phyloP scores from a whole-genome alignment of 2,797 vertebrate species.

The Mus spretus region DNA sequence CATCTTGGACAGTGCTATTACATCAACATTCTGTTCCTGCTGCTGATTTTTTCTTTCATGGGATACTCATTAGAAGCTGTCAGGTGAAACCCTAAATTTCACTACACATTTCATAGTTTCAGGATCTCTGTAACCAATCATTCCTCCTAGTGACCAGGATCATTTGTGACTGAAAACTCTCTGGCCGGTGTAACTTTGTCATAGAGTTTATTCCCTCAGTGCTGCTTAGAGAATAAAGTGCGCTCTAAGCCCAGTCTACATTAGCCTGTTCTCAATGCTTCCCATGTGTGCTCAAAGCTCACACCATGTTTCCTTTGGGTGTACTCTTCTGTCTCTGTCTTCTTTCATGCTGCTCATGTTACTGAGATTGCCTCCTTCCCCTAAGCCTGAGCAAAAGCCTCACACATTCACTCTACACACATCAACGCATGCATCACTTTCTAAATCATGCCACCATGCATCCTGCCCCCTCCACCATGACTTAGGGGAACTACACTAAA shows the following conservation, averaged over 20 bases:
- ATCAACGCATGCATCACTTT: neutral
- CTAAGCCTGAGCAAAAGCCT: neutral
- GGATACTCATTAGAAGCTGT: neutral
- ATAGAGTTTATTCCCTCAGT: neutral
- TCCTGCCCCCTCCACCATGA: neutral
- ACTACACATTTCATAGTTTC: neutral
- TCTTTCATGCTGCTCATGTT: neutral
- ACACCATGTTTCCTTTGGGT: neutral
- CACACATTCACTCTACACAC: neutral
- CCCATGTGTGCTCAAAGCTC: neutral
- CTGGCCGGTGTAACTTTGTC: neutral
- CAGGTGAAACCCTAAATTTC: neutral
- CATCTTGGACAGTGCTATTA: neutral
- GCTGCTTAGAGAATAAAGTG: neutral
- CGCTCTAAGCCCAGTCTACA: neutral
- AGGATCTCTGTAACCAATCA: neutral
- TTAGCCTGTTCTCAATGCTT: neutral
- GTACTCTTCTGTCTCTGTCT: neutral
- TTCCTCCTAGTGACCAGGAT: neutral
- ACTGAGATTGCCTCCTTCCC: neutral
- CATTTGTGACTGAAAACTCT: neutral
- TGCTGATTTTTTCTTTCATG: neutral
- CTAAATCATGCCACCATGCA: neutral
- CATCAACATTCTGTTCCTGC: neutral
- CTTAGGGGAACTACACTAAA: neutral